Evolutionary conservation across 1,140 invertebrate genomes (phyloP).

Genomic region (Drosophila ercepeae): DNA sequence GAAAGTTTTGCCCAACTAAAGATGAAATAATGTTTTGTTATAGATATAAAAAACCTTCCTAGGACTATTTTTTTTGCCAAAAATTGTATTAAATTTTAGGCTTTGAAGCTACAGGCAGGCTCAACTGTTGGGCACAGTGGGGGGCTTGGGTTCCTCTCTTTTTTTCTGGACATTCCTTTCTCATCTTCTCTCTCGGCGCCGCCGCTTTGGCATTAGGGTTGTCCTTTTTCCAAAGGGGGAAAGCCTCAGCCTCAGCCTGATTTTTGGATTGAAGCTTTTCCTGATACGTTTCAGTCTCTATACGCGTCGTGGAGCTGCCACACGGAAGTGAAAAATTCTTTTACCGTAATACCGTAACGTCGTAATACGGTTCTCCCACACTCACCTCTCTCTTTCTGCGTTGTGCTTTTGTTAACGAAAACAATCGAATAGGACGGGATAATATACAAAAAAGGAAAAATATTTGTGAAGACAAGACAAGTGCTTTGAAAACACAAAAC

Average conservation of each 20-base stretch:
- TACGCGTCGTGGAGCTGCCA: constrained; percentile 67
- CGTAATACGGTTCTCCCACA: constrained; percentile 46
- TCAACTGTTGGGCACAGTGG: constrained; percentile 14
- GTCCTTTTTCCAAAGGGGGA: constrained; percentile 41
- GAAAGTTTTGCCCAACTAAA: too few species aligned
- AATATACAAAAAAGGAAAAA: constrained; percentile 19
- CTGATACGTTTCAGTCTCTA: constrained; percentile 66
- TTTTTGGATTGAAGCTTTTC: constrained; percentile 43
- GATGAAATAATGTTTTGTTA: too few species aligned
- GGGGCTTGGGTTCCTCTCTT: constrained; percentile 2
- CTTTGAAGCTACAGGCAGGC: background rate
- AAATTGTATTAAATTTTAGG: background rate
- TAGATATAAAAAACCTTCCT: background rate
- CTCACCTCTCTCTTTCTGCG: constrained; percentile 37
- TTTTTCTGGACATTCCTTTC: constrained; percentile 1
- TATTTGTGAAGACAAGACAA: constrained; percentile 21
- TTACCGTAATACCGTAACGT: constrained; percentile 40
- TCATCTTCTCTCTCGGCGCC: constrained; percentile 48
- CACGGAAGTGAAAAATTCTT: constrained; percentile 54
- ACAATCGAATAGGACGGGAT: constrained; percentile 38
- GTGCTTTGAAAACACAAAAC: constrained; percentile 17
- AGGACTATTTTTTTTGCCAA: background rate
- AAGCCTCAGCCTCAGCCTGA: constrained; percentile 10
- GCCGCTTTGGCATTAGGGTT: constrained; percentile 49
- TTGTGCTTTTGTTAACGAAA: constrained; percentile 43